A percentile compares a stretch with the other conserved stretches of the same genome.
Evolutionary conservation across 1,140 invertebrate genomes (phyloP).

Genomic region (Dinothrombium tinctorium): DNA sequence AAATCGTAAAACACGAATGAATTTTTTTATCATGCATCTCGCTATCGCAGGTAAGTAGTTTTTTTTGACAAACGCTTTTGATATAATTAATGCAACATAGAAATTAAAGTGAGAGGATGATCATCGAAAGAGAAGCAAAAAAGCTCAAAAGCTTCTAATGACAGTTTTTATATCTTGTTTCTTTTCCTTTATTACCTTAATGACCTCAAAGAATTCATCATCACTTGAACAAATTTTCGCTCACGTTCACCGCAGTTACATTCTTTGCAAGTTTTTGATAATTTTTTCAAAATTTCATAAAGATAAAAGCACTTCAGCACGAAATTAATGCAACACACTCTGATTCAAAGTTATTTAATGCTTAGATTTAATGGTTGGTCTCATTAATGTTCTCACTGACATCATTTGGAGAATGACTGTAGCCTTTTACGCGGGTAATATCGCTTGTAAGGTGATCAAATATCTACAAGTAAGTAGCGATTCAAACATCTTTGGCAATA

Average conservation of each 20-base stretch:
- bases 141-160: too few species aligned
- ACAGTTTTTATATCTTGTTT: too few species aligned
- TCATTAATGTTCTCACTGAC: conserved; percentile 62
- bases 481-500: not conserved
- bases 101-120: too few species aligned
- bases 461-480: conserved; percentile 39
- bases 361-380: conserved; percentile 57
- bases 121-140: too few species aligned
- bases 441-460: conserved; percentile 59
- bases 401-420: conserved; percentile 66
- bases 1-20: conserved; percentile 67
- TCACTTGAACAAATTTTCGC: too few species aligned
- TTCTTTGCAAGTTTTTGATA: too few species aligned
- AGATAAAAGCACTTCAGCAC: too few species aligned
- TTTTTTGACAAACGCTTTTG: not conserved
- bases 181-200: too few species aligned
- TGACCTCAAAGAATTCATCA: too few species aligned
- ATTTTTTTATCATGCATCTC: conserved; percentile 84
- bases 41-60: conserved; percentile 49
- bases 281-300: too few species aligned
- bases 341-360: too few species aligned
- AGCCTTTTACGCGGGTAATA: conserved; percentile 56
- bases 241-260: too few species aligned
- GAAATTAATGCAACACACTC: conserved; percentile 1
- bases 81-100: not conserved